phyloP scores from a whole-genome alignment of 2,113 vertebrate species.

The Sphaerodactylus townsendi region DNA sequence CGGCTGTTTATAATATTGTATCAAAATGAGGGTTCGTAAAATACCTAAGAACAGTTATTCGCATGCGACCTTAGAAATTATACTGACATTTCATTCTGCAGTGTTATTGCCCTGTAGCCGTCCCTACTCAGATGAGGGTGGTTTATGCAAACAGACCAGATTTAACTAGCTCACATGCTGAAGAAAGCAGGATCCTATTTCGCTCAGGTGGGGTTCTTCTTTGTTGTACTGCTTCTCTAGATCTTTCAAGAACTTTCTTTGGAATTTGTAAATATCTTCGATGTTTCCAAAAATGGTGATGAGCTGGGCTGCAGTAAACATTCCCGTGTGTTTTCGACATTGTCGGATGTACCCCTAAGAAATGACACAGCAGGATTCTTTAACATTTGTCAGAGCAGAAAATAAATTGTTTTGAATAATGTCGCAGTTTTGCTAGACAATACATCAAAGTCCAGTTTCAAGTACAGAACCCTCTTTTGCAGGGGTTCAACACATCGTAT shows the following conservation, averaged over 20 bases:
- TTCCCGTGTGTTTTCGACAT: conserved; percentile 92
- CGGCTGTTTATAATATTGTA: too few species aligned
- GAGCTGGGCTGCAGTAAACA: conserved; percentile 90
- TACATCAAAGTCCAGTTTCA: background rate
- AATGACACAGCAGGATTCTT: conserved; percentile 16
- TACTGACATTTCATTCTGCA: background rate
- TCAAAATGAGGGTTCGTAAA: too few species aligned
- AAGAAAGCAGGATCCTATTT: conserved; percentile 96
- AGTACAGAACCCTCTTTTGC: background rate
- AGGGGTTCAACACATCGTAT: too few species aligned
- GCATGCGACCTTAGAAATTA: conserved; percentile 12
- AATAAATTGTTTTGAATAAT: background rate
- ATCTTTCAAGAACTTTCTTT: conserved; percentile 92
- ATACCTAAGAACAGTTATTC: too few species aligned
- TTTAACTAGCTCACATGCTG: conserved; percentile 79
- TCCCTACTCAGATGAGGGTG: background rate
- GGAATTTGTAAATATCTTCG: conserved; percentile 97
- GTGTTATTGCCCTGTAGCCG: conserved; percentile 9
- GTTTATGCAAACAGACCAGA: background rate
- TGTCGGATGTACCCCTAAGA: conserved; percentile 94
- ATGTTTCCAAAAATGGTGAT: conserved; percentile 98
- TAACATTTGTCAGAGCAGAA: background rate
- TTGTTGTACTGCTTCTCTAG: conserved; percentile 96
- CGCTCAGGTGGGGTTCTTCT: conserved; percentile 91
- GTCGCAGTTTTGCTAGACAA: background rate